A percentile compares a stretch with the other conserved stretches of the same genome.
phyloP scores from a whole-genome alignment of 2,797 vertebrate genomes.

The Octomys mimax region DNA sequence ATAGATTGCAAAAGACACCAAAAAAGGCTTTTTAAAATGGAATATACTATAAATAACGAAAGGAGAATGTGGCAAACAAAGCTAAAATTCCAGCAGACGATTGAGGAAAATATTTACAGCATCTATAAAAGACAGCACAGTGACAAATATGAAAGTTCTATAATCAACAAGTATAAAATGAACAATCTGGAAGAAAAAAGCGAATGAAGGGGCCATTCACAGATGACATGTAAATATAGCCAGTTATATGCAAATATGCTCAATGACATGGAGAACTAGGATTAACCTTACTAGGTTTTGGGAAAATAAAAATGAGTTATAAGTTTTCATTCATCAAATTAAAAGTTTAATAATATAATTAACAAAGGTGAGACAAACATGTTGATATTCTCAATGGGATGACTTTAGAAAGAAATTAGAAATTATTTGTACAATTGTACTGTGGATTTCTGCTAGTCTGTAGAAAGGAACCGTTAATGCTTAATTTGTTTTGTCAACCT shows the following conservation, averaged over 20 bases:
- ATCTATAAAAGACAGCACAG: not conserved
- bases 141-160: not conserved
- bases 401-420: not conserved
- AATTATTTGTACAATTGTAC: too few species aligned
- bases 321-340: not conserved
- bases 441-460: too few species aligned
- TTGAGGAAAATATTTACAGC: not conserved
- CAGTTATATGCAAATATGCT: not conserved
- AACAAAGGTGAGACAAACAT: not conserved
- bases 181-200: not conserved
- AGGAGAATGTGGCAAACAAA: not conserved
- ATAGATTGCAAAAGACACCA: not conserved
- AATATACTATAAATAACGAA: not conserved
- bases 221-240: not conserved
- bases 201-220: not conserved
- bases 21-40: not conserved
- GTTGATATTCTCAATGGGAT: not conserved
- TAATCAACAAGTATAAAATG: not conserved
- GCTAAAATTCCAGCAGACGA: not conserved
- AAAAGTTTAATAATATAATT: not conserved
- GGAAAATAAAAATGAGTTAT: not conserved
- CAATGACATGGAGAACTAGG: not conserved
- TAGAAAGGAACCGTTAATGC: too few species aligned
- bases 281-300: not conserved
- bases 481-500: too few species aligned